Percentiles rank a stretch among this genome's conserved stretches.
Conservation (phyloP, 2,888 invertebrate species). For the Cloeon dipterum region DNA sequence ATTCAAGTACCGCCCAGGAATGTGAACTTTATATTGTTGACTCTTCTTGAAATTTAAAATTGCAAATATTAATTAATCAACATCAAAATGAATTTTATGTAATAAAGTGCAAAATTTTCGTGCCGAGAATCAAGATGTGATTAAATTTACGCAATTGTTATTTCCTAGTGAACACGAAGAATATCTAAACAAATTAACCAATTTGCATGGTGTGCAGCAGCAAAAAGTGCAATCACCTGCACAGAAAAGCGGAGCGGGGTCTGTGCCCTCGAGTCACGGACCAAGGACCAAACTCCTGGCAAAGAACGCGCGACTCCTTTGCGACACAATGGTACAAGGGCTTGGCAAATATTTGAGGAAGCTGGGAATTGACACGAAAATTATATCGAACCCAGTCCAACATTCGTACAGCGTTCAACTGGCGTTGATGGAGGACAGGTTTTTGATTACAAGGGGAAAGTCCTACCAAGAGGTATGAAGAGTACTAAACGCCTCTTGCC, state of each 20-base stretch:
- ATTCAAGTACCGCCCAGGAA: too few species aligned
- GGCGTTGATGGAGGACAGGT: constrained; percentile 25
- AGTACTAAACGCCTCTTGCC: neutral
- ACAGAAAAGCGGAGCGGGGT: too few species aligned
- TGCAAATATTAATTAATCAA: too few species aligned
- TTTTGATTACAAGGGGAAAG: constrained; percentile 28
- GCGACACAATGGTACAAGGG: constrained; percentile 33
- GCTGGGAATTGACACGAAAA: constrained; percentile 33
- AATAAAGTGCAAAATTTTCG: too few species aligned
- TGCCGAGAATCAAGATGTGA: too few species aligned
- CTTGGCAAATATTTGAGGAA: constrained; percentile 35
- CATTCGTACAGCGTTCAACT: constrained; percentile 26
- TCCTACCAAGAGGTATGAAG: constrained; percentile 15
- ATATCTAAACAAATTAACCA: neutral
- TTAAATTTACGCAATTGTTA: neutral
- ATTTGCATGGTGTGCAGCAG: too few species aligned
- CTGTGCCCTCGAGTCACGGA: too few species aligned
- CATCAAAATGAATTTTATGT: too few species aligned
- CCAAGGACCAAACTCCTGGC: constrained; percentile 6
- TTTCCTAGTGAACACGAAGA: too few species aligned
- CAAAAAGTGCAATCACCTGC: too few species aligned
- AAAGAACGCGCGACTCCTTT: constrained; percentile 21
- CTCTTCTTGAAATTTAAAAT: too few species aligned
- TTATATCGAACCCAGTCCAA: constrained; percentile 23
- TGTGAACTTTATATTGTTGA: too few species aligned